Base-by-base conservation (phyloP, 92 coral and sea anemone species). In the Porites cylindrica region DNA sequence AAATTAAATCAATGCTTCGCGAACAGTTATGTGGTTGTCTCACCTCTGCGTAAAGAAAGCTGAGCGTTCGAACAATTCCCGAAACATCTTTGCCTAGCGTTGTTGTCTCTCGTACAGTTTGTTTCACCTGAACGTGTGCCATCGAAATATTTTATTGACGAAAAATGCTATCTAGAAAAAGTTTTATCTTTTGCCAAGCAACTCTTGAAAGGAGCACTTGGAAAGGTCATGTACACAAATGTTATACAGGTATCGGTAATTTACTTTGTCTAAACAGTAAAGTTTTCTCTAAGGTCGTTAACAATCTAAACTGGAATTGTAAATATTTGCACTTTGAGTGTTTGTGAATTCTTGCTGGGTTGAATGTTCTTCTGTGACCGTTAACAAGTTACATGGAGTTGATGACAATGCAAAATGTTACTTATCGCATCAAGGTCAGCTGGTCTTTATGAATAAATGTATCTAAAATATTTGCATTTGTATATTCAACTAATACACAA, bases 241-340 rank as follows among this genome's bases (percentile, higher is more conserved):
- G 26, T 81, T 17, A 81, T 81, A 64, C 21, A 54, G 67, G 38
- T 58, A 54, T 24, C 56, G 32, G 52, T 13, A 80, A 23, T 67
- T 53, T 20, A 43, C 61, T 10, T 54, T 16, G 74, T 67, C 18
- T 43, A 23, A 66, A 80, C 63, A 54, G 70, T n/a, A 24, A 70
- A 81, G 32, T 54, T 53, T 56, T 18, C 84, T 51, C 16, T 56
- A 80, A 14, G 52, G 61, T 19, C 52, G 75, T 68, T 81, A 76
- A 69, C 85, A 68, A 18, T 51, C 12, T 67, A 3, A 68, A 54
- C 66, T 26, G 66, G 54, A 7, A 68, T 70, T 66, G 64, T 79
- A 81, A 69, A 67, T 76, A 76, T 76, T 76, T 81, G 75, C 47
- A 43, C 54, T 29, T 20, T 2, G 51, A 65, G 52, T 79, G 68